Percentiles rank a stretch among this genome's conserved stretches.
Conservation (phyloP, 1,140 invertebrate genomes). For the Lepidurus packardi region DNA sequence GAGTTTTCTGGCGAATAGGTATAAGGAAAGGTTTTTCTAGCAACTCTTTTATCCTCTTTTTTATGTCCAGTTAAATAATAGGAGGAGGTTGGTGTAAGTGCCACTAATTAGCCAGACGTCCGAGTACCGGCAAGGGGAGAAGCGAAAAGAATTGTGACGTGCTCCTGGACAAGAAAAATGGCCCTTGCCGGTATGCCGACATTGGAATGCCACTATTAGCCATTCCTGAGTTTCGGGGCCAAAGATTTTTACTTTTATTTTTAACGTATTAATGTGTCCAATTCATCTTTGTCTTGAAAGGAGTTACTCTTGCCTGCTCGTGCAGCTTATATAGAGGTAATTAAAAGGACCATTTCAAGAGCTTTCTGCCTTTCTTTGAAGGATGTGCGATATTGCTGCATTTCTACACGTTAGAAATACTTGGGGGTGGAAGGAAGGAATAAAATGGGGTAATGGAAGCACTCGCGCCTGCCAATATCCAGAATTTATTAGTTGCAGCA, state of each 20-base stretch:
- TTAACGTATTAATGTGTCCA: background rate
- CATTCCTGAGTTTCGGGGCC: slow-evolving; percentile 1
- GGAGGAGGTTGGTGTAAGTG: background rate
- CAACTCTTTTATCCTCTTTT: background rate
- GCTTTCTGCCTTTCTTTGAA: background rate
- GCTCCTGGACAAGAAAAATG: background rate
- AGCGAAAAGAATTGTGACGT: slow-evolving; percentile 3
- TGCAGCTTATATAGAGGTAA: no score
- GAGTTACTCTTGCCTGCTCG: no score
- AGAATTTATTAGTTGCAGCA: slow-evolving; percentile 15
- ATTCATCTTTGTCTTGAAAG: background rate
- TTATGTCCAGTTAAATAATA: slow-evolving; percentile 3
- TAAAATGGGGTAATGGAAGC: background rate
- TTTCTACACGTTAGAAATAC: background rate
- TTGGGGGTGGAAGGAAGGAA: no score
- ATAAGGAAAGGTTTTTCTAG: no score
- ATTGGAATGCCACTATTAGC: slow-evolving; percentile 19
- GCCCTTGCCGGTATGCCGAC: slow-evolving; percentile 1
- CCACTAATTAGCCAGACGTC: slow-evolving; percentile 17
- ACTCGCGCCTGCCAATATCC: background rate
- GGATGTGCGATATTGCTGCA: background rate
- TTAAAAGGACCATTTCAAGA: no score
- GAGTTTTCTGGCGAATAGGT: no score
- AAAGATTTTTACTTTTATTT: background rate
- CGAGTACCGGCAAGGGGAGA: background rate